These are phyloP conservation scores for Physeter macrocephalus DNA, from an alignment of 2,113 vertebrate genomes.

Conservation along the genomic window DNA sequence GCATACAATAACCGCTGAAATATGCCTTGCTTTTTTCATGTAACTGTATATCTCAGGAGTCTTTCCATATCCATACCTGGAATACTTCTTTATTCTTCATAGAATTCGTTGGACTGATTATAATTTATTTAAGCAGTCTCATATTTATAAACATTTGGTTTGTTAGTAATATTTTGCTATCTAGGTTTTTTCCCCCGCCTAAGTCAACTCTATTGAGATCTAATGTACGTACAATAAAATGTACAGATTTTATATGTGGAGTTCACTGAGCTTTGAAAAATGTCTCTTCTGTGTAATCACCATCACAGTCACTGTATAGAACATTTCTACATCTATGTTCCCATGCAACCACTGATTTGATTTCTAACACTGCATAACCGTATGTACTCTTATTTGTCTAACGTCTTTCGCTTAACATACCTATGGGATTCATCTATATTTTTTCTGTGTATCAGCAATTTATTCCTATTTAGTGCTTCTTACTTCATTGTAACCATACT, in stretches of 20 bases:
- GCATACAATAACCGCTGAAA: neutral
- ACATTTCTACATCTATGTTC: neutral
- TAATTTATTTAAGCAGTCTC: neutral
- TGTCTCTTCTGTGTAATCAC: neutral
- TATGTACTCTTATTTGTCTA: neutral
- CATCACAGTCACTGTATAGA: neutral
- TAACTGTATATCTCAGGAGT: neutral
- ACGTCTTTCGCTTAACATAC: neutral
- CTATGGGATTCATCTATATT: neutral
- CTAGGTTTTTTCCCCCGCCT: neutral
- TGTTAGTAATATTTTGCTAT: neutral
- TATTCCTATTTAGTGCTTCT: neutral
- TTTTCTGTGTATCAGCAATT: neutral
- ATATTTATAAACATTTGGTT: neutral
- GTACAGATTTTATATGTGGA: neutral
- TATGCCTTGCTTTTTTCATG: neutral
- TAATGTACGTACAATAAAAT: neutral
- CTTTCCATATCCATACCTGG: neutral
- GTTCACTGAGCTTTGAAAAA: neutral
- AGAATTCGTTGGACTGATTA: neutral
- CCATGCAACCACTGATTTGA: neutral
- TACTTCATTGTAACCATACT: neutral
- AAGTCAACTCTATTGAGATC: neutral
- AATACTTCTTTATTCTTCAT: neutral
- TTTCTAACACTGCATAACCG: neutral